Evolutionary conservation across 2,888 invertebrate species (phyloP).

Genomic region (Caenorhabditis sulstoni): DNA sequence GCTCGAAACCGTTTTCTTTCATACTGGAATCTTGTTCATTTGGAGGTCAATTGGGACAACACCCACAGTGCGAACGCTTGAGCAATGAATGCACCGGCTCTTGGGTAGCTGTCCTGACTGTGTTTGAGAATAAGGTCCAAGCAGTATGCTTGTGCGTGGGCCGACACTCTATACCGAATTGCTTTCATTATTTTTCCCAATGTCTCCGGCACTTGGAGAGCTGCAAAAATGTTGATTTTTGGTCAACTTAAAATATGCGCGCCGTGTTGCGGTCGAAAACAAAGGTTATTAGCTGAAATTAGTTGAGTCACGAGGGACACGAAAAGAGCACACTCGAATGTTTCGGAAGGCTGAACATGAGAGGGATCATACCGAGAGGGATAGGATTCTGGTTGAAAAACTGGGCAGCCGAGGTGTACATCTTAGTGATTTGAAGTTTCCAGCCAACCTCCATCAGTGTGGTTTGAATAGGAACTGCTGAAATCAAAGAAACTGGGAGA

Average conservation of each 20-base stretch:
- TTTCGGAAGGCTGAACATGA: too few relatives aligned
- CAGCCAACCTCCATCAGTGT: constrained; percentile 3
- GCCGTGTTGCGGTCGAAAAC: background rate
- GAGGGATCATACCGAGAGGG: too few relatives aligned
- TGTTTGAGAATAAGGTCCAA: background rate
- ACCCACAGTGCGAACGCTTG: constrained; percentile 1
- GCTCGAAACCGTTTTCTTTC: background rate
- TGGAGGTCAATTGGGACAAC: background rate
- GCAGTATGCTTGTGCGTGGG: background rate
- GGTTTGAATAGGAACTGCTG: too few relatives aligned
- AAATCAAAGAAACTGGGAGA: too few relatives aligned
- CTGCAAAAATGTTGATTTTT: background rate
- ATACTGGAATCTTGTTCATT: background rate
- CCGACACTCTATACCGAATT: constrained; percentile 6
- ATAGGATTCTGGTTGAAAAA: background rate
- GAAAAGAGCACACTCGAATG: too few relatives aligned
- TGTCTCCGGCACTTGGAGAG: background rate
- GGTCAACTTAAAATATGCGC: background rate
- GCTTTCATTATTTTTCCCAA: background rate
- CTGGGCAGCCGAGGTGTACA: background rate
- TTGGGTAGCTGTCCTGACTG: background rate
- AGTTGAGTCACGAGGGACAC: too few relatives aligned
- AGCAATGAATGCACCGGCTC: background rate
- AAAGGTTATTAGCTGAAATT: too few relatives aligned
- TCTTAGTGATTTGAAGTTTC: background rate